phyloP scores from a whole-genome alignment of 2,888 invertebrate genomes.

The Polydrusus tereticollis region DNA sequence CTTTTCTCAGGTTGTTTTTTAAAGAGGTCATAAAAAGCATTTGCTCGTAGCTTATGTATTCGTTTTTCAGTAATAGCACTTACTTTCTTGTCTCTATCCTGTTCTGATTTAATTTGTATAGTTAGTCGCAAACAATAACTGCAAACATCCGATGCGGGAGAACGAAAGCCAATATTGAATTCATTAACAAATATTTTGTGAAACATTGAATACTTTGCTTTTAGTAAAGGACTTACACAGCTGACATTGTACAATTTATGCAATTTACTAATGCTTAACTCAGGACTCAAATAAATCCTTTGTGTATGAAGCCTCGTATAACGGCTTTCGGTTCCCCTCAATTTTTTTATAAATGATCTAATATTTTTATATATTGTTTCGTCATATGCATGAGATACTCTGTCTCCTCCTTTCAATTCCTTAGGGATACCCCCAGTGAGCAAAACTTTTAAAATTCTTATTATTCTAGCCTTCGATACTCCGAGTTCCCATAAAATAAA shows the following conservation, averaged over 20 bases:
- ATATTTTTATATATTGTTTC: conserved; percentile 12
- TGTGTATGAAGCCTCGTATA: neutral
- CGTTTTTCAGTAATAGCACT: too few relatives aligned
- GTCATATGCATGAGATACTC: neutral
- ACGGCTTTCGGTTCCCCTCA: conserved; percentile 16
- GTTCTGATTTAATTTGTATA: neutral
- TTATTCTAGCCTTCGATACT: neutral
- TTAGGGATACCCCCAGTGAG: neutral
- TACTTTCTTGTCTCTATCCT: too few relatives aligned
- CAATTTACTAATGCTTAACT: conserved; percentile 3
- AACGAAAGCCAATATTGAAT: conserved; percentile 33
- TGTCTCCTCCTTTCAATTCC: conserved; percentile 12
- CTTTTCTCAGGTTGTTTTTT: conserved; percentile 17
- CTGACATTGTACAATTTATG: too few relatives aligned
- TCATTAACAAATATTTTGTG: conserved; percentile 20
- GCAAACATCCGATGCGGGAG: conserved; percentile 27
- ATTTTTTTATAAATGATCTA: conserved; percentile 2
- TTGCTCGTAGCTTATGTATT: conserved; percentile 20
- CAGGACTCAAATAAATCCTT: neutral
- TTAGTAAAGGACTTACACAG: neutral
- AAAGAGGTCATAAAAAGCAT: conserved; percentile 28
- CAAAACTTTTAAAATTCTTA: conserved; percentile 7
- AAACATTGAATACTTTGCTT: conserved; percentile 7
- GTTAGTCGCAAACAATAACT: conserved; percentile 7
- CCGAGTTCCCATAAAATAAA: neutral